phyloP scores from a whole-genome alignment of 2,888 invertebrate genomes.

The Aspidiotus destructor region DNA sequence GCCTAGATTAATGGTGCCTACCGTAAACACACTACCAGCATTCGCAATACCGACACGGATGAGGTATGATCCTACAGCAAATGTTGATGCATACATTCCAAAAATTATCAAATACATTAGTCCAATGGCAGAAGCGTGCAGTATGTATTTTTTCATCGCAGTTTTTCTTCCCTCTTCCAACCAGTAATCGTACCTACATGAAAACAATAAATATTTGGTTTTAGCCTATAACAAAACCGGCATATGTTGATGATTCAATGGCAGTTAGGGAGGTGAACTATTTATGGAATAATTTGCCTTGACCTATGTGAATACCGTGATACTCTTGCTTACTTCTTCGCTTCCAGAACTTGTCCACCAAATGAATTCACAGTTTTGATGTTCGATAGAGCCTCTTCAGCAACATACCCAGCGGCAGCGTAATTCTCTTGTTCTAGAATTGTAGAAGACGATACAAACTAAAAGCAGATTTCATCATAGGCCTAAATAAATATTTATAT shows the following conservation, averaged over 20 bases:
- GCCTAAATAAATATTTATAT: conserved; percentile 26
- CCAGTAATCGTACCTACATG: conserved; percentile 40
- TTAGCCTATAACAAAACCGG: no score
- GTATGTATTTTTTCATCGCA: conserved; percentile 40
- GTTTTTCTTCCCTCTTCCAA: conserved; percentile 39
- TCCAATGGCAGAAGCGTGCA: conserved; percentile 39
- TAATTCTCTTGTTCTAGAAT: conserved; percentile 44
- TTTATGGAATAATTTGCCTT: no score
- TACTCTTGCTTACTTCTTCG: conserved; percentile 42
- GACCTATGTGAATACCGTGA: conserved; percentile 40
- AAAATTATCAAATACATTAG: conserved; percentile 43
- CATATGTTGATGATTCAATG: no score
- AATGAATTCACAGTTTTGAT: conserved; percentile 44
- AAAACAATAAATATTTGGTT: no score
- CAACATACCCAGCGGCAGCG: conserved; percentile 45
- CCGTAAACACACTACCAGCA: conserved; percentile 41
- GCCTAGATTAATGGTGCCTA: no score
- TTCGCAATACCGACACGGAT: conserved; percentile 40
- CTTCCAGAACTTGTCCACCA: conserved; percentile 43
- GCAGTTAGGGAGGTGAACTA: no score
- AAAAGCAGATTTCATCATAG: no score
- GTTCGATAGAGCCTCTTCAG: conserved; percentile 43
- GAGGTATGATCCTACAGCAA: conserved; percentile 47
- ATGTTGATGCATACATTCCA: conserved; percentile 45
- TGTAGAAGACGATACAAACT: conserved; percentile 44